Evolutionary conservation across 2,888 invertebrate genomes (phyloP).

Genomic region (Fissipunctia ypsillon): DNA sequence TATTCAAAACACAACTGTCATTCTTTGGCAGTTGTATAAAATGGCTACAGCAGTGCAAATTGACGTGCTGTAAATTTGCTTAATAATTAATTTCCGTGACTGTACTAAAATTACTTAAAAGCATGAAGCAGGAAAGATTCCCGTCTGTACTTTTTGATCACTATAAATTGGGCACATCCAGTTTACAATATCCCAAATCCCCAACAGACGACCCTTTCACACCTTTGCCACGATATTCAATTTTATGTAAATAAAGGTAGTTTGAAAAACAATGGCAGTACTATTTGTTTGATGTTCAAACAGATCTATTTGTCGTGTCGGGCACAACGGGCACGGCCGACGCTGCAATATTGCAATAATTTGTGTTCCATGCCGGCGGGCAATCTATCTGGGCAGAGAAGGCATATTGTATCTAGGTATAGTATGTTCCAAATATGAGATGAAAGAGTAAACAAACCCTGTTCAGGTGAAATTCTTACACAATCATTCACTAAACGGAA

Average conservation of each 20-base stretch:
- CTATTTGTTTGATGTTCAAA: conserved; percentile 48
- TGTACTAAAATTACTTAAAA: too few relatives aligned
- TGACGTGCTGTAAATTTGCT: too few relatives aligned
- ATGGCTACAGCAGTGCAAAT: too few relatives aligned
- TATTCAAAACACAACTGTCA: too few relatives aligned
- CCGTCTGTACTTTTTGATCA: neutral
- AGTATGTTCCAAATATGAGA: neutral
- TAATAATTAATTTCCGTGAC: too few relatives aligned
- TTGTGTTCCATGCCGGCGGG: conserved; percentile 60
- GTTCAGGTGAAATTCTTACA: too few relatives aligned
- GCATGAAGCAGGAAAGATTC: too few relatives aligned
- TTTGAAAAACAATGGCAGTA: conserved; percentile 23
- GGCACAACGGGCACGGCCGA: conserved; percentile 19
- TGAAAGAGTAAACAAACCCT: neutral
- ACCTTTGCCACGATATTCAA: neutral
- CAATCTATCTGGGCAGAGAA: conserved; percentile 24
- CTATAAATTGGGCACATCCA: neutral
- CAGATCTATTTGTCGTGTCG: conserved; percentile 50
- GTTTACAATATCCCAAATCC: neutral
- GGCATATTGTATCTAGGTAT: neutral
- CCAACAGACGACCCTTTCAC: neutral
- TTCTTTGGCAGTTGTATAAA: too few relatives aligned
- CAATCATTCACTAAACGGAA: neutral
- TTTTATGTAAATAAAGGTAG: conserved; percentile 30
- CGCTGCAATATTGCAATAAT: conserved; percentile 74